Evolutionary conservation across 1,140 invertebrate genomes (phyloP), one percentile per base, ranked within the genome.

Genomic region (Rhagoletis pomonella): DNA sequence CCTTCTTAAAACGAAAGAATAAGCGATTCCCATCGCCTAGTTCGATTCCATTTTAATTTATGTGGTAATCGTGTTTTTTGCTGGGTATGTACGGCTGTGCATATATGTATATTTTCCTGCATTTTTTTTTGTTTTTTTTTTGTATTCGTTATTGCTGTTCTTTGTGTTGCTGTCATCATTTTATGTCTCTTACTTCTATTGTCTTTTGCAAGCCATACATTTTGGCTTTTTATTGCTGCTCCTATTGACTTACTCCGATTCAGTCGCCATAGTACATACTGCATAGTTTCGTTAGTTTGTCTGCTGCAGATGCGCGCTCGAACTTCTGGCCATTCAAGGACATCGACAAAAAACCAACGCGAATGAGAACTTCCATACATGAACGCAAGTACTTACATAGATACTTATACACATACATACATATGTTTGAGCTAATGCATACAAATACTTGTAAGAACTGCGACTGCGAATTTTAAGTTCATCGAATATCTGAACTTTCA

Each of bases 311-410:
- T 81, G 73, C 73, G 10, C 2, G 19, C 47, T 17, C 47, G 44
- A 81, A 55, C 47, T 81, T 81, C 73, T 81, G 50, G 47, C 47
- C 47, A 19, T 81, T 81, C 73, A 81, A 81, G 73, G 73, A 58
- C 73, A 81, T 3, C 47, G 47, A 3, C 19, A 81, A 81, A 29
- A 29, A 0, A 29, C 29, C 29, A 29, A 47, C 5, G 14, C 69
- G 14, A 7, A 19, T 6, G n/a, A 12, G 3, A 9, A 65, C 39
- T 12, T 17, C 14, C 10, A 73, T 73, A 44, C 44, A 17, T 47
- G 1, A 1, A 50, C 12, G 39, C 42, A 19, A 3, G 55, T 55
- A 55, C 14, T 19, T n/a, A 47, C 14, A 50, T n/a, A 77, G 17
- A 17, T 1, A 5, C 14, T 50, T n/a, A 50, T 17, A 55, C 7